phyloP scores from a whole-genome alignment of 1,140 invertebrate genomes.

The Megalopta genalis region DNA sequence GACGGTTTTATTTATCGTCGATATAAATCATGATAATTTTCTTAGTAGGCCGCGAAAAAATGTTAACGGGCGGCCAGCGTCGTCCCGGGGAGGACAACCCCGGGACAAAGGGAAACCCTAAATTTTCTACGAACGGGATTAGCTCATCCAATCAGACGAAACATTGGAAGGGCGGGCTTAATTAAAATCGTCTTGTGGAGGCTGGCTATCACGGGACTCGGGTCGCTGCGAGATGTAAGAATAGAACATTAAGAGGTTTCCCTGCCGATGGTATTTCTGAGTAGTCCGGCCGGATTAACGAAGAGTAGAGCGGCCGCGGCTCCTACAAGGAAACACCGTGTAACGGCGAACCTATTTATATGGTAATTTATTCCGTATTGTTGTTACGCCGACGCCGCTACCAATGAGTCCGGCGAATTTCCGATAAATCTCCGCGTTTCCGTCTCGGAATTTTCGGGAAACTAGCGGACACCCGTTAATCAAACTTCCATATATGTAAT shows the following conservation, averaged over 20 bases:
- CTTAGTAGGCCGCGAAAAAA: constrained; percentile 43
- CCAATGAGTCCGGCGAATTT: constrained; percentile 12
- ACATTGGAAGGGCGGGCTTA: constrained; percentile 80
- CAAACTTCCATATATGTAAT: background rate
- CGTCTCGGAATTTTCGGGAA: background rate
- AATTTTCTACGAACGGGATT: constrained; percentile 74
- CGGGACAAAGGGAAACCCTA: constrained; percentile 65
- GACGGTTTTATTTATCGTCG: constrained; percentile 28
- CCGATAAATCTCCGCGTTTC: background rate
- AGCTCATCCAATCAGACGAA: constrained; percentile 78
- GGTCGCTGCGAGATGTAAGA: constrained; percentile 64
- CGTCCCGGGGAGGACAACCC: constrained; percentile 41
- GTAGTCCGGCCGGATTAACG: constrained; percentile 43
- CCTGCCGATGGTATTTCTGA: constrained; percentile 57
- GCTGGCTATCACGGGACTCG: constrained; percentile 64
- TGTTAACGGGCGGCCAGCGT: constrained; percentile 35
- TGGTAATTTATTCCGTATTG: constrained; percentile 45
- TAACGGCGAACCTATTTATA: constrained; percentile 39
- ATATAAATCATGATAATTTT: constrained; percentile 53
- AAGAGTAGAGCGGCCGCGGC: constrained; percentile 26
- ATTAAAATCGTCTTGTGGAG: constrained; percentile 78
- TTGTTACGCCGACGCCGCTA: background rate
- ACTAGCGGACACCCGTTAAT: background rate
- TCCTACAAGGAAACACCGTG: constrained; percentile 31
- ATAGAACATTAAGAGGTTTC: constrained; percentile 70